These are phyloP conservation scores for Eleginops maclovinus DNA, from an alignment of 2,113 vertebrate species.

Conservation along the genomic window DNA sequence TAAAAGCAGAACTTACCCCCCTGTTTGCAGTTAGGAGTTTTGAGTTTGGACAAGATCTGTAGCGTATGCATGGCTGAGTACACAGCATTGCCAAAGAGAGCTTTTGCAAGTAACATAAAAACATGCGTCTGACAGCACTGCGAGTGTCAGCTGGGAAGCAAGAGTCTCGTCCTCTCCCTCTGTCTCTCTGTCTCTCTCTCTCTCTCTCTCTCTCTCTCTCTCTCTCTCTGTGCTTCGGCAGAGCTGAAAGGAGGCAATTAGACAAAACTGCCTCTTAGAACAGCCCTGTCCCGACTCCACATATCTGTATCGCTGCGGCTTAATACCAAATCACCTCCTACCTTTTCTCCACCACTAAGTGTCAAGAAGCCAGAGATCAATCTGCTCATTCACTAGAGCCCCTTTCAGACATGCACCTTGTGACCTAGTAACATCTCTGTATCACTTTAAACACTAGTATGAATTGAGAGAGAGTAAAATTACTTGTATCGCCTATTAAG, in stretches of 20 bases:
- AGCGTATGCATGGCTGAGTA: slow-evolving; percentile 77
- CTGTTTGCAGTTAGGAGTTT: slow-evolving; percentile 65
- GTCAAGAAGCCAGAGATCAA: slow-evolving; percentile 51
- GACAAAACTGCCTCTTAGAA: slow-evolving; percentile 65
- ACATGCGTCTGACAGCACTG: slow-evolving; percentile 52
- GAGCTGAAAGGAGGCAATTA: slow-evolving; percentile 76
- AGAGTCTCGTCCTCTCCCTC: not conserved
- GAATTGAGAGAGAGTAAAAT: not conserved
- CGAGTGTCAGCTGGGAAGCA: slow-evolving; percentile 54
- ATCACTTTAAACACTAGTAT: slow-evolving; percentile 1
- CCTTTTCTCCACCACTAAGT: slow-evolving; percentile 47
- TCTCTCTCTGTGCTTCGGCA: slow-evolving; percentile 47
- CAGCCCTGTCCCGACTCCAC: slow-evolving; percentile 68
- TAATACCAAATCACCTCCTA: slow-evolving; percentile 74
- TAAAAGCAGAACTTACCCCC: slow-evolving; percentile 72
- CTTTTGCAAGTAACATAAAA: slow-evolving; percentile 71
- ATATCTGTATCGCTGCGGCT: slow-evolving; percentile 62
- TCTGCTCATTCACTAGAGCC: slow-evolving; percentile 37
- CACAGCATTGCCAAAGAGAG: slow-evolving; percentile 78
- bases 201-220: not conserved
- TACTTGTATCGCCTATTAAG: not conserved
- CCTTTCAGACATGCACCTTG: not conserved
- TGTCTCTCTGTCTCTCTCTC: slow-evolving; percentile 7
- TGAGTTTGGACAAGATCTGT: slow-evolving; percentile 73
- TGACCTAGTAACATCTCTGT: not conserved